Evolutionary conservation across 1,140 invertebrate genomes (phyloP), one percentile per base, ranked within the genome.

Genomic region (Sitophilus oryzae): DNA sequence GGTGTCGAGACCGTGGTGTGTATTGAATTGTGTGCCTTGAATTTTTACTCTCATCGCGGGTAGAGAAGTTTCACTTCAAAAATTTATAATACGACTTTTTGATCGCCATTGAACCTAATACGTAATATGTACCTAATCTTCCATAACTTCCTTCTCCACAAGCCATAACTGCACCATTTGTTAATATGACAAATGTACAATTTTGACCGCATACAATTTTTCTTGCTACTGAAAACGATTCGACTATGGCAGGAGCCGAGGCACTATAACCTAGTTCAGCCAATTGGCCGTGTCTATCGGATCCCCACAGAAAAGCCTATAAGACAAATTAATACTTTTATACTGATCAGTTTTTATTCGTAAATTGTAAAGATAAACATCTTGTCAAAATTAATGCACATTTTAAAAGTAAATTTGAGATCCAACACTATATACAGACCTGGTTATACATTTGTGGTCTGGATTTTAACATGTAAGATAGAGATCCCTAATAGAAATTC

Each of bases 101-200:
- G 6, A 19, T 42, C 16, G 16, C 40, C 15, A 20, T 16, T 14
- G 37, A n/a, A n/a, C 21, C 5, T 3, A 8, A 48, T 35, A 25
- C 19, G 19, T 14, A 2, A 9, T 14, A 38, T 9, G 16, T 37
- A 53, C 42, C 41, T 1, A 97, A 74, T 0, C 93, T 74, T 0
- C 93, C 93, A 70, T 96, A 96, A 10, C 93, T 80, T 0, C 93
- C 94, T 77, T 96, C 96, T 35, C 93, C 94, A 90, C 93, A 97
- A 0, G 92, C 95, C 64, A 91, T 91, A 0, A 96, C 81, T 63
- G 58, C 74, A 2, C 81, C 81, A 68, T 80, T 78, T 5, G 69
- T 72, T 55, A 80, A 74, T 9, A 84, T 77, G 2, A 82, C 71
- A 71, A 85, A 84, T 2, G 82, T 82, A 59, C 82, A 84, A 60